Evolutionary conservation across 2,113 vertebrate genomes (phyloP).

Genomic region (Acrocephalus kingi): DNA sequence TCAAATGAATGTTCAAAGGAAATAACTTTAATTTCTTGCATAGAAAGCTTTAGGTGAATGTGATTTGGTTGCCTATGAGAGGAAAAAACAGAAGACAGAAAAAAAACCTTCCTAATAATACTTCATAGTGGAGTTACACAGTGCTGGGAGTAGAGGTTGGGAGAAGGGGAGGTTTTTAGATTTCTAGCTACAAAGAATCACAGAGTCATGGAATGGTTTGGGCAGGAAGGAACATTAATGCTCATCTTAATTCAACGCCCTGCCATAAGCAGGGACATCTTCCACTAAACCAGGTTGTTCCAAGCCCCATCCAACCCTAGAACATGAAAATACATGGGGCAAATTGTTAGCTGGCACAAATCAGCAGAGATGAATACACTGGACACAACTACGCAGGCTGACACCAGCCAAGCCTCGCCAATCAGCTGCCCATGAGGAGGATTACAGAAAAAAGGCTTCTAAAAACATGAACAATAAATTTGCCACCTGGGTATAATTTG

Average conservation of each 20-base stretch:
- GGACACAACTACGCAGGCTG: neutral
- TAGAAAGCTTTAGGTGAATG: neutral
- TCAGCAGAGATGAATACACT: neutral
- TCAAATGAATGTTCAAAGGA: constrained; percentile 20
- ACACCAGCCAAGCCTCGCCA: neutral
- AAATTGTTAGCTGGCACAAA: neutral
- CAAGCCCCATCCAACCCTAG: neutral
- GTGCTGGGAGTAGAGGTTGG: neutral
- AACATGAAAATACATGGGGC: neutral
- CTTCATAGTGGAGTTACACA: neutral
- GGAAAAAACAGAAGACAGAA: constrained; percentile 18
- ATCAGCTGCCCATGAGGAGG: neutral
- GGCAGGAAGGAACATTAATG: neutral
- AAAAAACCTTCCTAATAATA: neutral
- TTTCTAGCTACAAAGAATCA: neutral
- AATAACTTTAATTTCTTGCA: constrained; percentile 33
- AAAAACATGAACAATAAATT: neutral
- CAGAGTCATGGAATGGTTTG: neutral
- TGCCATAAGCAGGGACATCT: neutral
- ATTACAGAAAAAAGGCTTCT: neutral
- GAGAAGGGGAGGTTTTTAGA: neutral
- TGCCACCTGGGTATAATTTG: constrained; percentile 36
- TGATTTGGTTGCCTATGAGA: neutral
- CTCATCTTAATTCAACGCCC: neutral
- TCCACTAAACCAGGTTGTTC: neutral